Evolutionary conservation across 1,140 invertebrate species (phyloP).

Genomic region (Asobara japonica): DNA sequence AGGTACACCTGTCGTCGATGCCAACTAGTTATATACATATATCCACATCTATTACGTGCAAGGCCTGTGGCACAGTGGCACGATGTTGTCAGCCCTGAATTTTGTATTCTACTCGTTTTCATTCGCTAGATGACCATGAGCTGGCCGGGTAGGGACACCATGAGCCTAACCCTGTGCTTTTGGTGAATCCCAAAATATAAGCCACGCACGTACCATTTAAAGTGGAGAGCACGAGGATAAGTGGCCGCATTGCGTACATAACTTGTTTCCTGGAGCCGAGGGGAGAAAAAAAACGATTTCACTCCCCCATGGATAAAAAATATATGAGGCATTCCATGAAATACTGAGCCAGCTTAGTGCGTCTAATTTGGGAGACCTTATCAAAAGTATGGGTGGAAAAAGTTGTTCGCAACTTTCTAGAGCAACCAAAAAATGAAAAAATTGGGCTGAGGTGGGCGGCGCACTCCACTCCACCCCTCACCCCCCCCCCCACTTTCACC

Average conservation of each 20-base stretch:
- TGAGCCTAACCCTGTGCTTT: conserved; percentile 3
- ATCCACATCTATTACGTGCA: not conserved
- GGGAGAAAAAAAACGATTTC: not conserved
- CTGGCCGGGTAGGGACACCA: not conserved
- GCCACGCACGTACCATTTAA: conserved; percentile 19
- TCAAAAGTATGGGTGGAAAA: too few species aligned
- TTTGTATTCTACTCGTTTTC: conserved; percentile 14
- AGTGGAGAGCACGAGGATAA: conserved; percentile 9
- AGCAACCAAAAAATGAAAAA: too few species aligned
- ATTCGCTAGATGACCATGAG: not conserved
- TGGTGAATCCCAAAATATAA: not conserved
- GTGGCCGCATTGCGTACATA: conserved; percentile 19
- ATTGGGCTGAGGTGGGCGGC: too few species aligned
- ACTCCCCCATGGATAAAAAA: too few species aligned
- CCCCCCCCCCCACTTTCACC: not conserved
- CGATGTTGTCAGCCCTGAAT: not conserved
- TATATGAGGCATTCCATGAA: too few species aligned
- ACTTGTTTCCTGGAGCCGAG: not conserved
- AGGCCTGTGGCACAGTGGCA: conserved; percentile 9
- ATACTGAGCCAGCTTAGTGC: too few species aligned
- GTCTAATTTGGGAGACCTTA: too few species aligned
- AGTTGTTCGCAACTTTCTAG: not conserved
- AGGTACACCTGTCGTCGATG: not conserved
- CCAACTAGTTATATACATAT: not conserved
- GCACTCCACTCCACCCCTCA: too few species aligned